phyloP scores from a whole-genome alignment of 2,888 invertebrate genomes.

The Aplocera efformata region DNA sequence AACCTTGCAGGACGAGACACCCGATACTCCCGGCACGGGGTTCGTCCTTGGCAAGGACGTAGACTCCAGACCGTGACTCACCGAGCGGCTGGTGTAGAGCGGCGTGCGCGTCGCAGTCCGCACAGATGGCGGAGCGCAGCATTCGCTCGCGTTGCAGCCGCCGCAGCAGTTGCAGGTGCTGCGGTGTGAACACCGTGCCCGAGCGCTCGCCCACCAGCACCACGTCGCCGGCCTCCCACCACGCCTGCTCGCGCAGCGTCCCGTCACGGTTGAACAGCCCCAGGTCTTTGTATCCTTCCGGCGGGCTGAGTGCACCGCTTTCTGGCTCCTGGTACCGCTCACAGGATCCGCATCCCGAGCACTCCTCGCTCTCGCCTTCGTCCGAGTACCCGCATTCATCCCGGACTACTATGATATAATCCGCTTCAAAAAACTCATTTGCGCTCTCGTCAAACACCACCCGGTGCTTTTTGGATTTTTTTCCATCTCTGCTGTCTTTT shows the following conservation, averaged over 20 bases:
- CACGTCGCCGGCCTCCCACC: slow-evolving; percentile 81
- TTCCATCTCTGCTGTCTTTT: slow-evolving; percentile 75
- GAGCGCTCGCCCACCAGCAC: slow-evolving; percentile 77
- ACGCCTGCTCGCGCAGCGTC: slow-evolving; percentile 78
- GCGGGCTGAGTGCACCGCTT: slow-evolving; percentile 92
- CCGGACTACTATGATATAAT: slow-evolving; percentile 93
- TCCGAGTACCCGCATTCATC: slow-evolving; percentile 92
- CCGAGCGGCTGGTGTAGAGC: slow-evolving; percentile 70
- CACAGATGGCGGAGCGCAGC: slow-evolving; percentile 78
- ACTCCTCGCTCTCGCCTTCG: slow-evolving; percentile 88
- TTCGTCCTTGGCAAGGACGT: slow-evolving; percentile 27
- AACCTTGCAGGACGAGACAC: slow-evolving; percentile 23
- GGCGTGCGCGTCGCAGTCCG: slow-evolving; percentile 73
- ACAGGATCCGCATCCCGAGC: slow-evolving; percentile 79
- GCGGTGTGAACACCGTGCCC: slow-evolving; percentile 83
- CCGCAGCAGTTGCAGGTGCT: slow-evolving; percentile 83
- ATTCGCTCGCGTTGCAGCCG: slow-evolving; percentile 82
- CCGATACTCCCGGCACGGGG: slow-evolving; percentile 4
- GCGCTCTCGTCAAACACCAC: slow-evolving; percentile 94
- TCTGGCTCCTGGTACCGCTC: slow-evolving; percentile 86
- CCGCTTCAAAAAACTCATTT: slow-evolving; percentile 95
- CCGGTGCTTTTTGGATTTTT: slow-evolving; percentile 86
- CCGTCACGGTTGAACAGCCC: slow-evolving; percentile 82
- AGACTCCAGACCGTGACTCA: slow-evolving; percentile 62
- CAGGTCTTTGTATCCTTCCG: slow-evolving; percentile 94